Conservation (phyloP, 1,140 invertebrate species). For the Pentalonia nigronervosa region DNA sequence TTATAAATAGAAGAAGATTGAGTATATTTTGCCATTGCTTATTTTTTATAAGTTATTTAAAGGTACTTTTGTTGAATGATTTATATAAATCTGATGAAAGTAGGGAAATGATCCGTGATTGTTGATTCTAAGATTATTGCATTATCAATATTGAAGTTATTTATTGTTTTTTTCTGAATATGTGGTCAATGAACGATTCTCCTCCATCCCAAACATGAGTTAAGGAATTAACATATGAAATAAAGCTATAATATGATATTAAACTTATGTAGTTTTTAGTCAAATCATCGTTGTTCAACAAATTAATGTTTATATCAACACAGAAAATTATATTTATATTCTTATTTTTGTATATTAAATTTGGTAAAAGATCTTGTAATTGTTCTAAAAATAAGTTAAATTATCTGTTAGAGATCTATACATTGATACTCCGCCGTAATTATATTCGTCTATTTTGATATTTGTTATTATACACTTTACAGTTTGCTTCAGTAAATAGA, state of each 20-base stretch:
- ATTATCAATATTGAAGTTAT: background rate
- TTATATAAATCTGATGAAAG: background rate
- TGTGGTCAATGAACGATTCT: background rate
- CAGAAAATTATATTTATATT: background rate
- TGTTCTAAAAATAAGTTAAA: background rate
- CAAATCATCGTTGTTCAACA: background rate
- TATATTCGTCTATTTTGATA: background rate
- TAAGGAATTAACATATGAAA: background rate
- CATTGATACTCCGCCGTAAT: background rate
- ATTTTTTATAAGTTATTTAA: background rate
- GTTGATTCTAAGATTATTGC: background rate
- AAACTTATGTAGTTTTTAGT: background rate
- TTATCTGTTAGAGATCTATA: background rate
- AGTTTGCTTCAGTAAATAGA: background rate
- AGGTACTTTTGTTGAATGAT: background rate
- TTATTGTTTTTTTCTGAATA: background rate
- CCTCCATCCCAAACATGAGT: background rate
- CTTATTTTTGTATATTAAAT: background rate
- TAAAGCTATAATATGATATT: constrained; percentile 19
- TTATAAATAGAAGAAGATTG: background rate
- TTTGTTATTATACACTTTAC: background rate
- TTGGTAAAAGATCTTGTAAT: background rate
- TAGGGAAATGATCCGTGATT: background rate
- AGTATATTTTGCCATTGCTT: background rate
- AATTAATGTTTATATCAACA: background rate